Conservation (phyloP, 2,797 vertebrate species). For the Karalla daura region DNA sequence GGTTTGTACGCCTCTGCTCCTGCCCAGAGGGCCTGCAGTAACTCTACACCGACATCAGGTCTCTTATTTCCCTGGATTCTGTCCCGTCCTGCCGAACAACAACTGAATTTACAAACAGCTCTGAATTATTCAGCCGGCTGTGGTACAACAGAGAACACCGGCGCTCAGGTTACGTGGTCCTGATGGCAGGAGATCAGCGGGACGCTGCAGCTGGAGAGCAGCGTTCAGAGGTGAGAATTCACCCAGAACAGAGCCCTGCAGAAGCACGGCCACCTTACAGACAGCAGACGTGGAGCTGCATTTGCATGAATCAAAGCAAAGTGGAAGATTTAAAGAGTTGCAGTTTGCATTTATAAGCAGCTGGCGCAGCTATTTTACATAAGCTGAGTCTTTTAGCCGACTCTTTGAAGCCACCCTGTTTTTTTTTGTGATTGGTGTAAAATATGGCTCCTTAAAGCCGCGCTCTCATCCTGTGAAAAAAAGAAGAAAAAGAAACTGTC, state of each 20-base stretch:
- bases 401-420: slow-evolving; percentile 20
- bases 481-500: slow-evolving; percentile 15
- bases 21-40: slow-evolving; percentile 37
- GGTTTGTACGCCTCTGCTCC: slow-evolving; percentile 12
- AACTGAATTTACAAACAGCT: slow-evolving; percentile 73
- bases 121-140: slow-evolving; percentile 78
- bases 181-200: slow-evolving; percentile 39
- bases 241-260: background rate
- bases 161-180: slow-evolving; percentile 67
- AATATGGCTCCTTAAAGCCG: slow-evolving; percentile 5
- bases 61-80: slow-evolving; percentile 66
- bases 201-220: slow-evolving; percentile 25
- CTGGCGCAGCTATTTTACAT: slow-evolving; percentile 45
- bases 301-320: slow-evolving; percentile 46
- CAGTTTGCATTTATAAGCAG: slow-evolving; percentile 39
- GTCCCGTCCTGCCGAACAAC: slow-evolving; percentile 46
- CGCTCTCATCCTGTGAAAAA: slow-evolving; percentile 5
- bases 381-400: slow-evolving; percentile 25
- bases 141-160: slow-evolving; percentile 30
- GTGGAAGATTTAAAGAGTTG: slow-evolving; percentile 20
- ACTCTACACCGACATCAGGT: slow-evolving; percentile 50
- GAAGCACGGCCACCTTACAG: background rate
- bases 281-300: slow-evolving; percentile 8
- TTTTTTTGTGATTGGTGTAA: slow-evolving; percentile 16
- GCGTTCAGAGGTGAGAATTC: slow-evolving; percentile 10